Percentiles rank a stretch among this genome's conserved stretches.
Evolutionary conservation across 2,797 vertebrate genomes (phyloP).

Genomic region (Sternotherus odoratus): DNA sequence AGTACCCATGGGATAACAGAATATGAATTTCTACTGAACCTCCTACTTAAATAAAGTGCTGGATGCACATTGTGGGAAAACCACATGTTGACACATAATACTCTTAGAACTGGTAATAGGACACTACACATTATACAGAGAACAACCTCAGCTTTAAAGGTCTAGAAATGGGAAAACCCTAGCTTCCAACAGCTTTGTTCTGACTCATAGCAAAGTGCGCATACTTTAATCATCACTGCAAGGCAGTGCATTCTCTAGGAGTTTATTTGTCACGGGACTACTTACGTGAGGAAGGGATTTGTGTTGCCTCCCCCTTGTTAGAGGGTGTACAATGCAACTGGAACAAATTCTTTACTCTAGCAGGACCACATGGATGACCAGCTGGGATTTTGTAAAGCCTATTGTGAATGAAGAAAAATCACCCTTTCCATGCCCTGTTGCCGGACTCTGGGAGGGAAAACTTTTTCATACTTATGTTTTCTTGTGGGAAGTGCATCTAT

Average conservation of each 20-base stretch:
- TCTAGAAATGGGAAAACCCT: background rate
- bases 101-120: background rate
- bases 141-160: background rate
- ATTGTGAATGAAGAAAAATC: background rate
- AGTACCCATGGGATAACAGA: fast-evolving
- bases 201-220: background rate
- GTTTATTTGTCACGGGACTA: background rate
- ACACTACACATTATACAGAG: background rate
- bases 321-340: background rate
- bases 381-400: background rate
- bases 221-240: background rate
- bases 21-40: background rate
- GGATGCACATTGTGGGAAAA: background rate
- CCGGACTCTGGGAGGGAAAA: background rate
- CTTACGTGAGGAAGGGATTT: background rate
- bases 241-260: background rate
- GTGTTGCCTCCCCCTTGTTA: background rate
- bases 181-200: background rate
- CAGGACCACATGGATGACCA: background rate
- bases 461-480: background rate
- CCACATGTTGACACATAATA: background rate
- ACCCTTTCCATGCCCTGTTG: background rate
- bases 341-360: background rate
- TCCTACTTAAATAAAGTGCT: background rate
- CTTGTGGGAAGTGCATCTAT: background rate